Evolutionary conservation across 2,888 invertebrate genomes (phyloP).

Genomic region (Agelastica alni): DNA sequence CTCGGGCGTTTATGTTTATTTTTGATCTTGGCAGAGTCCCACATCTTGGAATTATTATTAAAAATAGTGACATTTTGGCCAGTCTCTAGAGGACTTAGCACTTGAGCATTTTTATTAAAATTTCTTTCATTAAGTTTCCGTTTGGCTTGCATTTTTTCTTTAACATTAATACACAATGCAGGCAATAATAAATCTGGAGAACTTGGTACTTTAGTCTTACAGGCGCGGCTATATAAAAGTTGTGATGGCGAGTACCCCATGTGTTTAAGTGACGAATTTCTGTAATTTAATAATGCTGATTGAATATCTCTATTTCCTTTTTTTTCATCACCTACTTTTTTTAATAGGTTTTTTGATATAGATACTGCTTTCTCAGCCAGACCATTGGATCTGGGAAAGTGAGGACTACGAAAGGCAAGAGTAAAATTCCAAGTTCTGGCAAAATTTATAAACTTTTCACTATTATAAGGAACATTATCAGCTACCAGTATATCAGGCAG

Average conservation of each 20-base stretch:
- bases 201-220: not conserved
- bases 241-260: not conserved
- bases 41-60: not conserved
- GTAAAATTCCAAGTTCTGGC: slow-evolving; percentile 27
- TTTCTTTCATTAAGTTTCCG: not conserved
- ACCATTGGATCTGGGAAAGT: slow-evolving; percentile 31
- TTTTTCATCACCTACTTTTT: slow-evolving; percentile 1
- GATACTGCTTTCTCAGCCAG: slow-evolving; percentile 26
- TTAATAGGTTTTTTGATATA: slow-evolving; percentile 16
- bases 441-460: slow-evolving; percentile 27
- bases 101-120: too few species aligned
- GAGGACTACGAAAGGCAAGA: slow-evolving; percentile 25
- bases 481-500: slow-evolving; percentile 17
- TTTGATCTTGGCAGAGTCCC: not conserved
- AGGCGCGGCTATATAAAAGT: not conserved
- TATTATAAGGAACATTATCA: slow-evolving; percentile 32
- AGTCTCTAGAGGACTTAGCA: too few species aligned
- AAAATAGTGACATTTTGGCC: too few species aligned
- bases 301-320: not conserved
- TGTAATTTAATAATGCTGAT: not conserved
- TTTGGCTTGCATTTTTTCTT: not conserved
- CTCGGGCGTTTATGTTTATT: not conserved
- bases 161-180: not conserved
- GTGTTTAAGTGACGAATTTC: not conserved
- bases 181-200: not conserved